Evolutionary conservation across 2,113 vertebrate genomes (phyloP).

Genomic region (Caracal caracal): DNA sequence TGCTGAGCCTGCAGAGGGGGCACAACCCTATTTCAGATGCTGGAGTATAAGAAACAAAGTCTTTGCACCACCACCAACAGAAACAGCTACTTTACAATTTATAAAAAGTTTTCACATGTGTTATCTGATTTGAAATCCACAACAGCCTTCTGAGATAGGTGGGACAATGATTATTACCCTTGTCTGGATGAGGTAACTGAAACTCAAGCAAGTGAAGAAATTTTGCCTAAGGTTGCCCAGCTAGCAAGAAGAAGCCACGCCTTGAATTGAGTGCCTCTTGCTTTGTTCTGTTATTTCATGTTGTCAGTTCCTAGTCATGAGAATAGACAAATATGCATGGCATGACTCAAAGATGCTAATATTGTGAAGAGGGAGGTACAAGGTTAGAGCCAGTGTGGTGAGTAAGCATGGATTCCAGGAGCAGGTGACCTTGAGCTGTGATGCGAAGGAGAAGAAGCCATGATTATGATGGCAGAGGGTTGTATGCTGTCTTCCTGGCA

Average conservation of each 20-base stretch:
- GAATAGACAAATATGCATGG: background rate
- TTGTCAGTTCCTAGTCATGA: slow-evolving; percentile 2
- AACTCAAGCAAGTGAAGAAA: background rate
- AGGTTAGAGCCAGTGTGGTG: background rate
- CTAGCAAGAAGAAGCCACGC: background rate
- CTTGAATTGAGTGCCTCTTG: background rate
- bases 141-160: background rate
- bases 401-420: background rate
- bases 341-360: background rate
- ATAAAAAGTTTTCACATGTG: background rate
- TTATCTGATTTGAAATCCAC: slow-evolving; percentile 43
- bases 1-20: background rate
- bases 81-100: slow-evolving; percentile 1
- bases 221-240: background rate
- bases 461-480: background rate
- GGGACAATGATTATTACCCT: background rate
- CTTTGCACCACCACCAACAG: background rate
- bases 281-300: slow-evolving; percentile 17
- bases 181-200: background rate
- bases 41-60: background rate
- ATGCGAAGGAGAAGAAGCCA: background rate
- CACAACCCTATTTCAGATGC: background rate
- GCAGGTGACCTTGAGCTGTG: background rate
- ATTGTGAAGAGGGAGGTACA: background rate
- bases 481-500: background rate